Evolutionary conservation across 1,140 invertebrate species (phyloP).

Genomic region (Nephotettix cincticeps): DNA sequence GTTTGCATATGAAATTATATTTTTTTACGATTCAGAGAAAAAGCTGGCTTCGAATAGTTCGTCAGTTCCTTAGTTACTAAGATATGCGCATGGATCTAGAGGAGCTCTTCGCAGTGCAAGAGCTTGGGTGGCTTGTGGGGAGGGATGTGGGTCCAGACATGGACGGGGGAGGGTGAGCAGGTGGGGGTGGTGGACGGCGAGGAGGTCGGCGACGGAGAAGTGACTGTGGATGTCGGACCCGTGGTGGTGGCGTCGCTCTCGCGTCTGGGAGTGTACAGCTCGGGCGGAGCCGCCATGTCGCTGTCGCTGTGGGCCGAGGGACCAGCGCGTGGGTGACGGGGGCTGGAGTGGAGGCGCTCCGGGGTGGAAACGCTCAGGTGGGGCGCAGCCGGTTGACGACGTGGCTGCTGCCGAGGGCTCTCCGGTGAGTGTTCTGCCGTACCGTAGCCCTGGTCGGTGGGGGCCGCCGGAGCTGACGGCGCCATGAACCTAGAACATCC

Average conservation of each 20-base stretch:
- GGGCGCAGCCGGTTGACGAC: neutral
- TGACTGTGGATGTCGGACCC: neutral
- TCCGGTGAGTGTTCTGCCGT: slow-evolving; percentile 34
- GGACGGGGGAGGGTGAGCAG: neutral
- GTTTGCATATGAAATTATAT: neutral
- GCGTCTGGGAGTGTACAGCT: neutral
- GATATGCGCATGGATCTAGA: slow-evolving; percentile 18
- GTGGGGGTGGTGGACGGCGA: slow-evolving; percentile 13
- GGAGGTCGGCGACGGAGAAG: neutral
- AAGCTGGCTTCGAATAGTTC: too few relatives aligned
- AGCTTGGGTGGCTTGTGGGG: slow-evolving; percentile 6
- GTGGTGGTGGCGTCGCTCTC: slow-evolving; percentile 22
- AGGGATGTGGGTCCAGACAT: slow-evolving; percentile 15
- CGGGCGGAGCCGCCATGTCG: neutral
- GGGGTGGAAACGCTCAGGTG: slow-evolving; percentile 26
- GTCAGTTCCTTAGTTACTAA: too few relatives aligned
- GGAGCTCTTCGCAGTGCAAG: slow-evolving; percentile 20
- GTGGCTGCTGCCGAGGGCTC: slow-evolving; percentile 30
- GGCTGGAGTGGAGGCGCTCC: slow-evolving; percentile 21
- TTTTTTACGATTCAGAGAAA: too few relatives aligned
- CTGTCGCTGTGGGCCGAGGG: slow-evolving; percentile 18
- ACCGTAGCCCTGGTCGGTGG: slow-evolving; percentile 29
- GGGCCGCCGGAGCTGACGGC: slow-evolving; percentile 4
- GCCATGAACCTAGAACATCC: slow-evolving; percentile 6
- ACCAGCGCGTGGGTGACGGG: neutral